Evolutionary conservation across 2,888 invertebrate species (phyloP), one percentile per base, ranked within the genome.

Genomic region (Archips xylosteana): DNA sequence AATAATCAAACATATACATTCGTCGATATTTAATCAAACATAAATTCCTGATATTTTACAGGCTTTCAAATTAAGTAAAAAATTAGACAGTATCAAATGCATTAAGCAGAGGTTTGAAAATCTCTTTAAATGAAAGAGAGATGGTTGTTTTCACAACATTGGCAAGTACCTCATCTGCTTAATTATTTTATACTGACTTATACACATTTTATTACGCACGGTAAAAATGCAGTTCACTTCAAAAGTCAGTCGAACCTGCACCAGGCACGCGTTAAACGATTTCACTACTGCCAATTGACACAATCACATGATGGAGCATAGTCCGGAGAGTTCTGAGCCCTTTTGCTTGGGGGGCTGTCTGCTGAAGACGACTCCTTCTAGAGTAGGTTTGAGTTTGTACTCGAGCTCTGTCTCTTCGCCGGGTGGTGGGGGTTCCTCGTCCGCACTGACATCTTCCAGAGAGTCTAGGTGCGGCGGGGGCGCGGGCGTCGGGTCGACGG

Each of bases 221-320:
- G 57, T 57, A 57, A 57, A 10, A 57, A 2, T 23, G 23, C 32
- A 10, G 12, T 32, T 57, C 57, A 57, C 57, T 57, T 57, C 32
- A 57, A 57, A 57, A 57, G 57, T 57, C 57, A 32, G 32, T 32
- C 2, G 23, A 2, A 15, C 23, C 9, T 6, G 51, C 51, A 54
- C 23, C 8, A n/a, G 49, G 49, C 49, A n/a, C n/a, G 49, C 49
- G 12, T 2, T 12, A 49, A 49, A 54, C 51, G 6, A 39, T 4
- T 39, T 39, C 39, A 39, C 39, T 9, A 23, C 8, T 57, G 3
- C 15, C 3, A 23, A 54, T 54, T 5, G 57, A 32, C 2, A 64
- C 54, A 59, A 77, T 92, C 89, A 97, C 97, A 97, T 97, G 81
- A 98, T 97, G 67, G 97, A 96, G 93, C 98, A 98, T 80, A 98